These are phyloP conservation scores for Pseudorhombus dupliciocellatus DNA, from an alignment of 2,113 vertebrate species.

Conservation along the genomic window DNA sequence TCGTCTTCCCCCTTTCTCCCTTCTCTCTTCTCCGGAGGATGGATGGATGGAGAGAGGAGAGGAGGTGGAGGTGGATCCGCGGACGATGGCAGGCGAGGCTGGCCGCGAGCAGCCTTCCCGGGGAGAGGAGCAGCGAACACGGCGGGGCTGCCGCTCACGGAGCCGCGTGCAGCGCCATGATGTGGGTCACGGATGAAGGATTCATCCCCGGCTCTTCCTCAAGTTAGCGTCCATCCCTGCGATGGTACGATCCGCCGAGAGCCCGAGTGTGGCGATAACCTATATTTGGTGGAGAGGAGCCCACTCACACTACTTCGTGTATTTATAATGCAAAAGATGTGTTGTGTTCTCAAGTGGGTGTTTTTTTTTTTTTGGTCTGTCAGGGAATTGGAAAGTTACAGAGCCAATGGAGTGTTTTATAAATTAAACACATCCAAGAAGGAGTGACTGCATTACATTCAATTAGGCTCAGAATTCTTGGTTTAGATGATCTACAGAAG, in stretches of 20 bases:
- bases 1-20: conserved; percentile 19
- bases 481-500: no score
- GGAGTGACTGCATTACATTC: no score
- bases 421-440: neutral
- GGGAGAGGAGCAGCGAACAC: conserved; percentile 15
- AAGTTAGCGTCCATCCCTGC: conserved; percentile 29
- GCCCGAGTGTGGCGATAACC: conserved; percentile 39
- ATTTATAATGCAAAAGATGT: neutral
- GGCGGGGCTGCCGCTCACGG: conserved; percentile 19
- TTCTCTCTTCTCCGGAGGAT: conserved; percentile 10
- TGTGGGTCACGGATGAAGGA: conserved; percentile 74
- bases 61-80: neutral
- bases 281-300: conserved; percentile 46
- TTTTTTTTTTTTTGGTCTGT: neutral
- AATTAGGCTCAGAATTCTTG: no score
- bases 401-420: neutral
- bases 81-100: conserved; percentile 33
- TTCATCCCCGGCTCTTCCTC: conserved; percentile 47
- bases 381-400: neutral
- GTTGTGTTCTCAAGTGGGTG: neutral
- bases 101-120: conserved; percentile 18
- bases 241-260: conserved; percentile 42
- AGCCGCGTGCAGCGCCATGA: conserved; percentile 59
- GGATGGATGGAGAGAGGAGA: conserved; percentile 1
- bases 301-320: conserved; percentile 37